These are phyloP conservation scores for Latrodectus elegans DNA, from an alignment of 2,888 invertebrate genomes.

Conservation along the genomic window DNA sequence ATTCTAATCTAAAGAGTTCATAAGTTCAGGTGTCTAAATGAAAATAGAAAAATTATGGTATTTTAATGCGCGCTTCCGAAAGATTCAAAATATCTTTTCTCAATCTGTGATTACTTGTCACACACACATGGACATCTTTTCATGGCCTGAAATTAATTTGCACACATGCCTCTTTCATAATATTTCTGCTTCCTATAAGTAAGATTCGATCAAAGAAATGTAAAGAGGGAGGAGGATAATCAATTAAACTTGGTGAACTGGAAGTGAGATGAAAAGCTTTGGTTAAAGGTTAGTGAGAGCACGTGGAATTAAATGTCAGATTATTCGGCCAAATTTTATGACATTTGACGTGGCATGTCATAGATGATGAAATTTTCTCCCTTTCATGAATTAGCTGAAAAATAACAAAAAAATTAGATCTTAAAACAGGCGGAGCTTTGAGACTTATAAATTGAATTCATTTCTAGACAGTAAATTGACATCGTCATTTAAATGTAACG, in stretches of 20 bases:
- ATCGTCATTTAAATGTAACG: too few species aligned
- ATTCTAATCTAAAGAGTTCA: too few species aligned
- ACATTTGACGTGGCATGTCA: constrained; percentile 32
- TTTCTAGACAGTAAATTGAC: too few species aligned
- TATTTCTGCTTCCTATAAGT: constrained; percentile 1
- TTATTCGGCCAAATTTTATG: constrained; percentile 55
- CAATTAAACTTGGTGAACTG: constrained; percentile 30
- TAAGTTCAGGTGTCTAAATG: too few species aligned
- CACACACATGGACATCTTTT: neutral
- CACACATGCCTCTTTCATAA: constrained; percentile 25
- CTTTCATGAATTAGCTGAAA: too few species aligned
- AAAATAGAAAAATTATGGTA: neutral
- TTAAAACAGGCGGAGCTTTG: too few species aligned
- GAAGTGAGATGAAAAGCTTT: constrained; percentile 21
- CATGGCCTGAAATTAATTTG: constrained; percentile 30
- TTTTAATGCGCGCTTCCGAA: neutral
- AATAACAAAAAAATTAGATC: too few species aligned
- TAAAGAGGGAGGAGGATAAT: constrained; percentile 26
- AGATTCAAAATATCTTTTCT: neutral
- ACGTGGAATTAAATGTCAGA: constrained; percentile 57
- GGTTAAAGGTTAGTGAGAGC: constrained; percentile 51
- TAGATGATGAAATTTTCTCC: constrained; percentile 24
- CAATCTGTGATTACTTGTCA: neutral
- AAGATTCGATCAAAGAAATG: neutral
- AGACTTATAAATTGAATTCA: too few species aligned